Conservation (phyloP, 2,888 invertebrate species). For the Spodoptera littoralis region DNA sequence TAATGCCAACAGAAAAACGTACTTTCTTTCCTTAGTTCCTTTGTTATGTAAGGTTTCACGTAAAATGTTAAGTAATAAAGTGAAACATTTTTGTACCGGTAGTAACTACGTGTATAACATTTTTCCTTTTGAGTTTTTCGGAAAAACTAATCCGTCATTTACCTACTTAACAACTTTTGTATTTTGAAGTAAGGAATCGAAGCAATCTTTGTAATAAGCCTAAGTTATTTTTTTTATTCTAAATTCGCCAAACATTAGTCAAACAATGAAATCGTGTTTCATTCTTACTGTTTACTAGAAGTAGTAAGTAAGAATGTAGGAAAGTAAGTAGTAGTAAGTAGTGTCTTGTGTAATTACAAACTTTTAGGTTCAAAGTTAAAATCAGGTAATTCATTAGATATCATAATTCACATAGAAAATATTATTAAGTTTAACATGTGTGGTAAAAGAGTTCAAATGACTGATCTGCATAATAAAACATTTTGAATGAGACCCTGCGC, state of each 20-base stretch:
- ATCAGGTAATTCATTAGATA: too few species aligned
- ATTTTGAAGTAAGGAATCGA: constrained; percentile 6
- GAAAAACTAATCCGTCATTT: constrained; percentile 10
- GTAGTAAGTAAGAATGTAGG: too few species aligned
- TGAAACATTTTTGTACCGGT: constrained; percentile 17
- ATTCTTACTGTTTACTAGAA: too few species aligned
- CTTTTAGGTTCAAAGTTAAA: too few species aligned
- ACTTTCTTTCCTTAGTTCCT: constrained; percentile 57
- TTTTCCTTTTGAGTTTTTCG: constrained; percentile 19
- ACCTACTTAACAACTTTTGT: constrained; percentile 4
- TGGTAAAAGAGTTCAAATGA: too few species aligned
- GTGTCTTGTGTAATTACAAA: too few species aligned
- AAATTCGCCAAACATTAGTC: neutral
- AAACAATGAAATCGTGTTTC: neutral
- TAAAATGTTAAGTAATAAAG: constrained; percentile 35
- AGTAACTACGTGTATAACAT: constrained; percentile 17
- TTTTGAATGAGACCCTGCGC: too few species aligned
- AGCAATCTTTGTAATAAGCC: constrained; percentile 1
- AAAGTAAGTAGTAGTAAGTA: too few species aligned
- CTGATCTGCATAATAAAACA: too few species aligned
- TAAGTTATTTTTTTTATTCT: neutral
- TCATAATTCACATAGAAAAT: too few species aligned
- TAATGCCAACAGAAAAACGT: constrained; percentile 63
- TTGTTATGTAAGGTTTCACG: constrained; percentile 61
- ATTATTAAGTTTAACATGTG: too few species aligned